phyloP scores from a whole-genome alignment of 2,888 invertebrate species.

The Ptilodon capucinus region DNA sequence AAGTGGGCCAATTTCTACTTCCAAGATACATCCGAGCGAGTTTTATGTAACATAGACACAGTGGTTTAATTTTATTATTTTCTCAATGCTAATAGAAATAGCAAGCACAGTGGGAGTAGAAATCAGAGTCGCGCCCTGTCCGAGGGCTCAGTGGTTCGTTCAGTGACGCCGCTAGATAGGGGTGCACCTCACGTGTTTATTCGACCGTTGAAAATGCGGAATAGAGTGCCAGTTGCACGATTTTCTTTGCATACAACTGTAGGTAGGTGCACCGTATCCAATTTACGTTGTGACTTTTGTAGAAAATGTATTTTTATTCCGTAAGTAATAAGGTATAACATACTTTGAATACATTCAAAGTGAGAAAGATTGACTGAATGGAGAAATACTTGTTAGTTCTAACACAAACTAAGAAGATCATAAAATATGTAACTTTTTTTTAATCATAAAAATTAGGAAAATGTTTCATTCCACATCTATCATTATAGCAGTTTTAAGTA shows the following conservation, averaged over 20 bases:
- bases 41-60: neutral
- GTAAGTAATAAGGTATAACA: neutral
- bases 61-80: neutral
- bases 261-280: neutral
- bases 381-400: no score
- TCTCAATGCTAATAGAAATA: neutral
- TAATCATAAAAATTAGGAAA: no score
- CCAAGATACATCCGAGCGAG: neutral
- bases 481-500: no score
- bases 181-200: conserved; percentile 28
- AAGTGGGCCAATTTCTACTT: no score
- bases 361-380: neutral
- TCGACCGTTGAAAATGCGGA: conserved; percentile 30
- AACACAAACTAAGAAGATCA: no score
- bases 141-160: conserved; percentile 31
- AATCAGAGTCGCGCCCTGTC: conserved; percentile 25
- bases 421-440: no score
- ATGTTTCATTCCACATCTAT: no score
- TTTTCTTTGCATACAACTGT: conserved; percentile 26
- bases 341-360: neutral
- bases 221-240: conserved; percentile 21
- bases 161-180: conserved; percentile 33
- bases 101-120: conserved; percentile 12
- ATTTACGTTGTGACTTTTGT: neutral
- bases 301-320: neutral